Percentiles rank a stretch among this genome's conserved stretches.
These are phyloP conservation scores for Anoplophora glabripennis DNA, from an alignment of 1,140 invertebrate genomes.

Conservation along the genomic window DNA sequence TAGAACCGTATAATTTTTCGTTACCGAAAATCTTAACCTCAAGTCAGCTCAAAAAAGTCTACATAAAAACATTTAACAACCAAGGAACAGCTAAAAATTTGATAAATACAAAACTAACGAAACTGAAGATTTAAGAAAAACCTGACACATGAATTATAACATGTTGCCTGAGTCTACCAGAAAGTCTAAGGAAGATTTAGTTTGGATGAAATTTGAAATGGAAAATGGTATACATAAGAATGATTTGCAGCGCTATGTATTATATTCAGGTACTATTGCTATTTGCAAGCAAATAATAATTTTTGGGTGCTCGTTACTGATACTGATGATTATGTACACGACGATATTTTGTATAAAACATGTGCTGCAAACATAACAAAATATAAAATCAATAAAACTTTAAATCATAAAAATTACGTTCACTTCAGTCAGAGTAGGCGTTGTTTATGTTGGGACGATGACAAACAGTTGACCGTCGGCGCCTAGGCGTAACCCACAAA, in stretches of 20 bases:
- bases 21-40: too few relatives aligned
- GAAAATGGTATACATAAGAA: slow-evolving; percentile 12
- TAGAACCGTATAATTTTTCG: too few relatives aligned
- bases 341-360: slow-evolving; percentile 31
- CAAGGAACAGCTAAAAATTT: neutral
- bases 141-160: neutral
- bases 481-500: too few relatives aligned
- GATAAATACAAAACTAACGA: slow-evolving; percentile 15
- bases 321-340: slow-evolving; percentile 23
- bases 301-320: slow-evolving; percentile 5
- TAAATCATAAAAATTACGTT: too few relatives aligned
- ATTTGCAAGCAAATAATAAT: slow-evolving; percentile 9
- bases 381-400: slow-evolving; percentile 14
- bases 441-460: too few relatives aligned
- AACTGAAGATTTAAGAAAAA: slow-evolving; percentile 4
- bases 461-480: too few relatives aligned
- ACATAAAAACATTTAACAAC: slow-evolving; percentile 8
- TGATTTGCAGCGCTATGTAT: slow-evolving; percentile 34
- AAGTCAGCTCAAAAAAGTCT: neutral
- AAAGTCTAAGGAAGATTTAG: neutral
- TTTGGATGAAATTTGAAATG: neutral
- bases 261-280: slow-evolving; percentile 39
- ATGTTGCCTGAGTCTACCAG: neutral
- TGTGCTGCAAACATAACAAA: slow-evolving; percentile 34
- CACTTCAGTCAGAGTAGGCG: too few relatives aligned